Conservation (phyloP, 35 echinoderm and acorn worm genomes). For the Ophiothrix spiculata region DNA sequence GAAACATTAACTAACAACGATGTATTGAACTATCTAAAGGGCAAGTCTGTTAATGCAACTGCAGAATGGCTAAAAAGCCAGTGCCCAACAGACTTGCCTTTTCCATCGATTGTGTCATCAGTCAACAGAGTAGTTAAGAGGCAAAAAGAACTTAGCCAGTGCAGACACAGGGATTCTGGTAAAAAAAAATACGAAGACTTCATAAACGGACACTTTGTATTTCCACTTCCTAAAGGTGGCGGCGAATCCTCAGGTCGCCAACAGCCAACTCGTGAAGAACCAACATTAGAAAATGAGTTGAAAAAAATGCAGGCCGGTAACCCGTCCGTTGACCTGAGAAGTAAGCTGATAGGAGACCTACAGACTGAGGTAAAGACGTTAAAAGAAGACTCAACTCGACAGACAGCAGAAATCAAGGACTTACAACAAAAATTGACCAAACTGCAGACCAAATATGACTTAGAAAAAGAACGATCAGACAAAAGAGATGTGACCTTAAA, state of each 20-base stretch:
- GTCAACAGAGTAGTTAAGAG: not conserved
- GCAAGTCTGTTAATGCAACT: not conserved
- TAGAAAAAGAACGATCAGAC: not conserved
- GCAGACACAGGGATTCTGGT: not conserved
- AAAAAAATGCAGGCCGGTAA: not conserved
- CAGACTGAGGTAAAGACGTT: not conserved
- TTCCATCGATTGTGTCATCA: not conserved
- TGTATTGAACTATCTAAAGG: not conserved
- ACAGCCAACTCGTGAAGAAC: not conserved
- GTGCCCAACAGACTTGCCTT: not conserved
- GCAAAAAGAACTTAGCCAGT: not conserved
- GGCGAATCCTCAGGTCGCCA: not conserved
- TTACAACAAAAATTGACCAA: not conserved
- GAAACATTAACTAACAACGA: not conserved
- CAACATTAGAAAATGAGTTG: not conserved
- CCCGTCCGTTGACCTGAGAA: conserved; percentile 1
- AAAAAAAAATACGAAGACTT: not conserved
- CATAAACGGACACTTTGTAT: not conserved
- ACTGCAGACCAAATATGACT: not conserved
- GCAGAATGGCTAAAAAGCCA: not conserved
- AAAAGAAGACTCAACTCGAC: not conserved
- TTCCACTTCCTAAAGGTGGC: not conserved
- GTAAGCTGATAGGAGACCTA: not conserved
- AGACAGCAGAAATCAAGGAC: not conserved
- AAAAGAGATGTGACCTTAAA: not conserved